Evolutionary conservation across 2,797 vertebrate genomes (phyloP), one percentile per base, ranked within the genome.

Genomic region (Xyrichtys novacula): DNA sequence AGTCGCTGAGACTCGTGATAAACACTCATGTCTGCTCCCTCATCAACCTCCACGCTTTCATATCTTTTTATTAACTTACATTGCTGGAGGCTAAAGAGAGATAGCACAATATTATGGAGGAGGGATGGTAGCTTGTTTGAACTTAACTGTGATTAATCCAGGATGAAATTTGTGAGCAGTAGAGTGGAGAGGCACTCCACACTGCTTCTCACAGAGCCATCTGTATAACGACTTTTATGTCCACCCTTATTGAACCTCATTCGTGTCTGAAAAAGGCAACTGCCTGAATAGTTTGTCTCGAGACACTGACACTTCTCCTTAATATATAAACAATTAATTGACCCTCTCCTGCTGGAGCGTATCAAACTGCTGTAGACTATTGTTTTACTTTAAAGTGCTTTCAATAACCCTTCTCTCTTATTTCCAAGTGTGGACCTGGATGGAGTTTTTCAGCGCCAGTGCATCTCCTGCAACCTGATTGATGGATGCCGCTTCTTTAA

Each of bases 381-480:
- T 32, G 46, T 32, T 3, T 73, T 59, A 25, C 28, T 31, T 49
- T 31, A 11, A 9, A 28, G 34, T 38, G 22, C 29, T n/a, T 38
- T 72, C 61, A 63, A 25, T 89, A 78, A 84, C 39, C 26, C 16
- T 42, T 28, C 32, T 36, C 20, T 80, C 39, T 74, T 64, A 16
- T 74, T 59, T 74, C 48, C 10, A 54, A 96, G 95, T 16, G 93
- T 93, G 86, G 92, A 94, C 64, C 84, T 95, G 59, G 91, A 91
- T 20, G 93, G 94, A 54, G 89, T 89, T 12, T 94, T 95, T 79
- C 90, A 93, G 73, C 93, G 93, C 20, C 89, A 77, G 20, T 96
- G 95, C 85, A 72, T 95, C 76, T 93, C 94, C 60, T 96, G 95
- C 38, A 55, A 86, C 71, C 94, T 95, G 20, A 81, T 94, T 15